A percentile compares a stretch with the other conserved stretches of the same genome.
Conservation (phyloP, 2,113 vertebrate species). For the Chamaetylas fuelleborni region DNA sequence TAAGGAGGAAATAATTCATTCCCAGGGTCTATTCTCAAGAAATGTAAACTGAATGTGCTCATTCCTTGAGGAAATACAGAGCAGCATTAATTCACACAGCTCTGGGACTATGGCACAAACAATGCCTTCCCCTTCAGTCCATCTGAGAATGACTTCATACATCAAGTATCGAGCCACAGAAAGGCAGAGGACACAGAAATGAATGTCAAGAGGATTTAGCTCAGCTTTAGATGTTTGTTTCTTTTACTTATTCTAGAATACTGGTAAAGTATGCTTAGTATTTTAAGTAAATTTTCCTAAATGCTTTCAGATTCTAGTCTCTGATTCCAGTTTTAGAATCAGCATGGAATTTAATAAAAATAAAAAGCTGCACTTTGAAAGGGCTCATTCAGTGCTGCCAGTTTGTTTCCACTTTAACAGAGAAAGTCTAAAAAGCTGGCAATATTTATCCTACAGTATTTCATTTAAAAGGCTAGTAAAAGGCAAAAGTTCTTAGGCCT, state of each 20-base stretch:
- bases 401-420: conserved; percentile 22
- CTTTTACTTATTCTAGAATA: background rate
- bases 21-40: background rate
- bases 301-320: conserved; percentile 11
- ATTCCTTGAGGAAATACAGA: conserved; percentile 28
- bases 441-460: conserved; percentile 47
- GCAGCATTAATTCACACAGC: background rate
- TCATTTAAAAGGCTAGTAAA: conserved; percentile 60
- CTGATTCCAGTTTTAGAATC: conserved; percentile 38
- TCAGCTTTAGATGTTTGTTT: conserved; percentile 18
- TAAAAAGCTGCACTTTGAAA: conserved; percentile 34
- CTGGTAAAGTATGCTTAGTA: conserved; percentile 1
- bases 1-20: conserved; percentile 39
- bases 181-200: conserved; percentile 49
- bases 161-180: conserved; percentile 20
- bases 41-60: conserved; percentile 15
- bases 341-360: conserved; percentile 54
- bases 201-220: background rate
- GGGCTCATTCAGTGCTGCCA: background rate
- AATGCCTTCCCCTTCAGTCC: background rate
- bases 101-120: background rate
- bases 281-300: conserved; percentile 47
- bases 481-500: background rate
- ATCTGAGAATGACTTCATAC: conserved; percentile 30
- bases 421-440: conserved; percentile 17